Evolutionary conservation across 2,113 vertebrate species (phyloP).

Genomic region (Neolamprologus sp.): DNA sequence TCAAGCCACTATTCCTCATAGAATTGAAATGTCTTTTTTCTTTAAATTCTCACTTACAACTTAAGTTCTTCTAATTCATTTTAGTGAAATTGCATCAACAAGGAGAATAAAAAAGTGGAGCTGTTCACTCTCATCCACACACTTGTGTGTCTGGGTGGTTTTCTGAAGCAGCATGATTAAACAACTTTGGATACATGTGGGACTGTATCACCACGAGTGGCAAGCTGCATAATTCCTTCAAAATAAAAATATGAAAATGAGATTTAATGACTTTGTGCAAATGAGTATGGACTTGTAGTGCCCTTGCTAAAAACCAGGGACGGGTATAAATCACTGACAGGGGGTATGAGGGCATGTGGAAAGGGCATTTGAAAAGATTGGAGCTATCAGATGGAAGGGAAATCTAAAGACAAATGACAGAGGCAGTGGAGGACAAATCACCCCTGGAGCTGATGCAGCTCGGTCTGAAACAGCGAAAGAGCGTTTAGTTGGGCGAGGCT

Average conservation of each 20-base stretch:
- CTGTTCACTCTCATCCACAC: not conserved
- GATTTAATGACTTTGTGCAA: slow-evolving; percentile 21
- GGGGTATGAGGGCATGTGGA: slow-evolving; percentile 15
- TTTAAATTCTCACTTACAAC: not conserved
- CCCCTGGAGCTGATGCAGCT: slow-evolving; percentile 40
- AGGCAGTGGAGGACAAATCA: slow-evolving; percentile 46
- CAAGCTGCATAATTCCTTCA: not conserved
- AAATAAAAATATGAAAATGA: not conserved
- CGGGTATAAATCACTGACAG: slow-evolving; percentile 50
- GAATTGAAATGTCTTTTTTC: not conserved
- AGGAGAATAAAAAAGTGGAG: not conserved
- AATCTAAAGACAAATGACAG: slow-evolving; percentile 61
- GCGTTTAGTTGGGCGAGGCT: slow-evolving; percentile 15
- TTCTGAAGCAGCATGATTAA: not conserved
- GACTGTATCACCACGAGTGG: not conserved
- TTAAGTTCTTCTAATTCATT: not conserved
- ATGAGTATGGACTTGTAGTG: slow-evolving; percentile 15
- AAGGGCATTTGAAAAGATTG: slow-evolving; percentile 38
- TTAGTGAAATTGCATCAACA: not conserved
- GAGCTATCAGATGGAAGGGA: slow-evolving; percentile 43
- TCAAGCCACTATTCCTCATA: not conserved
- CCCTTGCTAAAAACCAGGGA: slow-evolving; percentile 17
- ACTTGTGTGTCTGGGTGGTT: not conserved
- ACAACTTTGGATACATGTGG: not conserved
- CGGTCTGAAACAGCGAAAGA: slow-evolving; percentile 9